Evolutionary conservation across 2,113 vertebrate species (phyloP).

Genomic region (Edolisoma coerulescens): DNA sequence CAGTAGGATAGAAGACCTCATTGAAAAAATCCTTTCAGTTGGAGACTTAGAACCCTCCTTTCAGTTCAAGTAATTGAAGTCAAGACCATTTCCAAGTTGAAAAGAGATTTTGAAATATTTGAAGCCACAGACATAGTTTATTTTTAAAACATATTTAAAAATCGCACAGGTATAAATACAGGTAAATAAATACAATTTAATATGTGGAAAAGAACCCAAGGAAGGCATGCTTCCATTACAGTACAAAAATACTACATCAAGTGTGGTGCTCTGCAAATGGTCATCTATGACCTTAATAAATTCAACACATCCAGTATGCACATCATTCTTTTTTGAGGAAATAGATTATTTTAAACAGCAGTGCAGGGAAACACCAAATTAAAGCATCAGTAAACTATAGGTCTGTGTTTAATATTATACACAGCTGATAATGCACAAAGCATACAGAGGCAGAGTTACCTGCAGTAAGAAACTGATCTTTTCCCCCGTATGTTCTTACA

Average conservation of each 20-base stretch:
- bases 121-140: slow-evolving; percentile 79
- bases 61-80: background rate
- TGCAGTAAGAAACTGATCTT: slow-evolving; percentile 27
- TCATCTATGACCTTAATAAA: slow-evolving; percentile 58
- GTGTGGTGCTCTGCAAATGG: slow-evolving; percentile 67
- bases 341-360: slow-evolving; percentile 66
- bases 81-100: background rate
- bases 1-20: background rate
- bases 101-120: slow-evolving; percentile 56
- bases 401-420: slow-evolving; percentile 46
- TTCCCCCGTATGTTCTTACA: background rate
- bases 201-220: slow-evolving; percentile 74
- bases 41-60: background rate
- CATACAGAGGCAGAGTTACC: slow-evolving; percentile 49
- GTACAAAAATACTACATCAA: slow-evolving; percentile 78
- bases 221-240: slow-evolving; percentile 77
- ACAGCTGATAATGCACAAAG: slow-evolving; percentile 61
- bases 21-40: background rate
- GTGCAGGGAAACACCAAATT: slow-evolving; percentile 60
- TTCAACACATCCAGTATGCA: slow-evolving; percentile 59
- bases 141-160: slow-evolving; percentile 80
- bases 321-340: slow-evolving; percentile 49
- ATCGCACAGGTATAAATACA: slow-evolving; percentile 73
- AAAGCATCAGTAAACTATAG: slow-evolving; percentile 62
- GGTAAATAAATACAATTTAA: slow-evolving; percentile 75